phyloP scores from a whole-genome alignment of 2,113 vertebrate species.

The Ctenomys sociabilis region DNA sequence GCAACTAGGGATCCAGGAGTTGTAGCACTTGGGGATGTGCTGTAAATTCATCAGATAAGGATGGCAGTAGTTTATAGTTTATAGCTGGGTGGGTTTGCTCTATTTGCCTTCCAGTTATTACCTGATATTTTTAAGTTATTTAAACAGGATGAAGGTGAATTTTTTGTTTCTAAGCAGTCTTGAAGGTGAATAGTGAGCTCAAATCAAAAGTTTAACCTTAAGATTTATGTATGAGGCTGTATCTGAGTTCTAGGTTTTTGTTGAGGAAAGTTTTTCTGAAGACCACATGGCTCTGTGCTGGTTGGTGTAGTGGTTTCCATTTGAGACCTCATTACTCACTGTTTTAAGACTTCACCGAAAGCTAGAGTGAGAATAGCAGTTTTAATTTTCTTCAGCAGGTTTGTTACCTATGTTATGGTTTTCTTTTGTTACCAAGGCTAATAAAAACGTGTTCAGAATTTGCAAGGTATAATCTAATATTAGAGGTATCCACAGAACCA shows the following conservation, averaged over 20 bases:
- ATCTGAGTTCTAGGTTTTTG: background rate
- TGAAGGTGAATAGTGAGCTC: background rate
- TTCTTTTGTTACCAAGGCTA: background rate
- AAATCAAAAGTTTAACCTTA: background rate
- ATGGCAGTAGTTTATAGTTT: background rate
- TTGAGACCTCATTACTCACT: background rate
- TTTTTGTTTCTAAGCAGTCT: background rate
- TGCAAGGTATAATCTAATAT: background rate
- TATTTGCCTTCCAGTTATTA: background rate
- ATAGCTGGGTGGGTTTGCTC: background rate
- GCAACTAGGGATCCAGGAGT: background rate
- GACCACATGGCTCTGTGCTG: background rate
- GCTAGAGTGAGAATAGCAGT: background rate
- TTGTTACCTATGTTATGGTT: background rate
- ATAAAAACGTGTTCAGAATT: conserved; percentile 1
- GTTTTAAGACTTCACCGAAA: background rate
- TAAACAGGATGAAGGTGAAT: background rate
- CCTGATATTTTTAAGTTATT: background rate
- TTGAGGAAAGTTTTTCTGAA: background rate
- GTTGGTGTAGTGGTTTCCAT: background rate
- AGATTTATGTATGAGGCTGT: background rate
- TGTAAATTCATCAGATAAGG: conserved; percentile 10
- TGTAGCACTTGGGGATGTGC: background rate
- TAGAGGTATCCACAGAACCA: background rate
- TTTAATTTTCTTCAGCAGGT: background rate